These are phyloP conservation scores for Propithecus perrieri DNA, from an alignment of 2,797 vertebrate genomes.

Conservation along the genomic window DNA sequence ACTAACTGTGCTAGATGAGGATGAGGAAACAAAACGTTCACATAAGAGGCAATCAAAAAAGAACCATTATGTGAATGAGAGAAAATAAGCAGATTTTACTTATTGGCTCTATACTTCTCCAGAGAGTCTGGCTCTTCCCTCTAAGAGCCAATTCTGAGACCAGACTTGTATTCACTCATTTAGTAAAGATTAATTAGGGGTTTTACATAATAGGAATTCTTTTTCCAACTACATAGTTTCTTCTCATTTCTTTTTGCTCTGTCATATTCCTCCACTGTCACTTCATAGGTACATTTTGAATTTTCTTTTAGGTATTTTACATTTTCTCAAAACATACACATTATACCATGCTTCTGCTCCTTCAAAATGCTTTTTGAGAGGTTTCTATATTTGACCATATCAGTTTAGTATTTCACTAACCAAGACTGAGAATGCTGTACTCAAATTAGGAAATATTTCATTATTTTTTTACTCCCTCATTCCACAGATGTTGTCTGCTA, in stretches of 20 bases:
- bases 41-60: slow-evolving; percentile 28
- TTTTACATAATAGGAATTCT: not conserved
- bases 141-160: not conserved
- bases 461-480: not conserved
- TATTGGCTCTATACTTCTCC: slow-evolving; percentile 11
- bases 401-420: not conserved
- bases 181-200: slow-evolving; percentile 10
- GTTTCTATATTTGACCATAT: not conserved
- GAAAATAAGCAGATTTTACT: slow-evolving; percentile 27
- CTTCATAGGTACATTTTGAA: not conserved
- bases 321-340: not conserved
- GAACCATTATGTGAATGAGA: not conserved
- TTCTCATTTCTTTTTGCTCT: not conserved
- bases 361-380: not conserved
- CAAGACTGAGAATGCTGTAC: not conserved
- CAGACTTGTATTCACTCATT: not conserved
- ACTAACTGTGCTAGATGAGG: not conserved
- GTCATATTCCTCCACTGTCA: not conserved
- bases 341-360: not conserved
- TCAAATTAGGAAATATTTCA: not conserved
- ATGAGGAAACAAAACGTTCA: not conserved
- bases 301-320: not conserved
- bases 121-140: not conserved
- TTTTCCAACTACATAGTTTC: slow-evolving; percentile 1
- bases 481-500: not conserved